A percentile compares a stretch with the other conserved stretches of the same genome.
These are phyloP conservation scores for Diplodus sargus DNA, from an alignment of 2,797 vertebrate species.

Conservation along the genomic window DNA sequence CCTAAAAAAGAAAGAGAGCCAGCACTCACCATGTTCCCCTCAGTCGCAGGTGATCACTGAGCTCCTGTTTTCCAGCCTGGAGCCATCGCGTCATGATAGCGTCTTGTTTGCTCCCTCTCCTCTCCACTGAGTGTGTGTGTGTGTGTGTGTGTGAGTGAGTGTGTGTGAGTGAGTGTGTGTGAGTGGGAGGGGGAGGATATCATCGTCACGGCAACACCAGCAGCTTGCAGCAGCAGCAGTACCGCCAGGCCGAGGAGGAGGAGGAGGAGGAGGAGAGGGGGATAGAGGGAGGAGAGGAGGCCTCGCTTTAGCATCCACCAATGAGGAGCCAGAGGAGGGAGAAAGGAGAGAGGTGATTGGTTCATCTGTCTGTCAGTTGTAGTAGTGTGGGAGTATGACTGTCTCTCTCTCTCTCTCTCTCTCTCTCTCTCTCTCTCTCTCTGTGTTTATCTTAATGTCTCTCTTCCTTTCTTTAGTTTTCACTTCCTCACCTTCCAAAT, in stretches of 20 bases:
- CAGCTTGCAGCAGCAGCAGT: slow-evolving; percentile 74
- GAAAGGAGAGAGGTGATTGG: slow-evolving; percentile 44
- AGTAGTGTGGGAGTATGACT: background rate
- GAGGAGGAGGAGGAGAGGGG: background rate
- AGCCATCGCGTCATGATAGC: slow-evolving; percentile 66
- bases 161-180: slow-evolving; percentile 15
- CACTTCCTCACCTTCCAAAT: no score
- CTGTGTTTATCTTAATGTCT: background rate
- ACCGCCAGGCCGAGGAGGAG: slow-evolving; percentile 37
- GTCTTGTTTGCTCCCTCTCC: slow-evolving; percentile 64
- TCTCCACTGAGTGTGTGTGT: slow-evolving; percentile 30
- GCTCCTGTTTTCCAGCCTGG: slow-evolving; percentile 68
- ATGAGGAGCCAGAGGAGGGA: slow-evolving; percentile 36
- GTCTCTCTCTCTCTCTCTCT: background rate
- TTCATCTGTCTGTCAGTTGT: background rate
- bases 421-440: background rate
- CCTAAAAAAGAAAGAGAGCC: background rate
- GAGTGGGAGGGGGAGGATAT: slow-evolving; percentile 56
- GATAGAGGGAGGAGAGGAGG: background rate
- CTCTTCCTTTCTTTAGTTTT: background rate
- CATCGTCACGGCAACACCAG: slow-evolving; percentile 80
- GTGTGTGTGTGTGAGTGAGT: slow-evolving; percentile 31
- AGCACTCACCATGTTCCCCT: slow-evolving; percentile 61
- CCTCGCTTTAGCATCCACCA: slow-evolving; percentile 40
- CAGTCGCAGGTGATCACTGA: slow-evolving; percentile 57